Percentiles rank a stretch among this genome's conserved stretches.
phyloP scores from a whole-genome alignment of 2,797 vertebrate genomes.

The Chiloscyllium punctatum region DNA sequence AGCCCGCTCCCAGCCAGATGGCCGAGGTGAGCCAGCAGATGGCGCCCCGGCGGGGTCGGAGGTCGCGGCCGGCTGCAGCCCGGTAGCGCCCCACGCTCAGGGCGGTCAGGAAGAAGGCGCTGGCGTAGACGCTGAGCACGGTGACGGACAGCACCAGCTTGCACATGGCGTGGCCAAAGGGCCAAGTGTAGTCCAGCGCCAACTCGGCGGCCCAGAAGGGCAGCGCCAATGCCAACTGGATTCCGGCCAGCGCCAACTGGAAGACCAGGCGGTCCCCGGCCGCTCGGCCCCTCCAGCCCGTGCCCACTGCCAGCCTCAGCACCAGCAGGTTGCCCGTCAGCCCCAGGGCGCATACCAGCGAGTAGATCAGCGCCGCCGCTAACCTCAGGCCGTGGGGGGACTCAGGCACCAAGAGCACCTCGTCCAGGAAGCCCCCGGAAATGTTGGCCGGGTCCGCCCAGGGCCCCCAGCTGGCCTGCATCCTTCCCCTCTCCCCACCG shows the following conservation, averaged over 20 bases:
- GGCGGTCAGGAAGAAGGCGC: conserved; percentile 65
- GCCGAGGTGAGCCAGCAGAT: conserved; percentile 48
- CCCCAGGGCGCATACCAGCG: conserved; percentile 58
- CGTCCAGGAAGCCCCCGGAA: too few species aligned
- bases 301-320: conserved; percentile 57
- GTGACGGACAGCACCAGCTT: conserved; percentile 64
- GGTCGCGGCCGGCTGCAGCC: conserved; percentile 54
- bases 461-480: too few species aligned
- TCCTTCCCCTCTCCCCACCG: too few species aligned
- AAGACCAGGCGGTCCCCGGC: conserved; percentile 68
- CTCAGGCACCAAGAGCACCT: too few species aligned
- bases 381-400: too few species aligned
- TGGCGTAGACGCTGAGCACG: conserved; percentile 62
- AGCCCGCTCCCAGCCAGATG: conserved; percentile 56
- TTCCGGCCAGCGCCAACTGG: conserved; percentile 63
- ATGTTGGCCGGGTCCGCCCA: too few species aligned
- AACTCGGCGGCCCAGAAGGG: conserved; percentile 71
- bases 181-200: conserved; percentile 69
- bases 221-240: conserved; percentile 65
- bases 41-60: conserved; percentile 44
- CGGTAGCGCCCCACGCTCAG: conserved; percentile 66
- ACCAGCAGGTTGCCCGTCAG: conserved; percentile 66
- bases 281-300: conserved; percentile 43
- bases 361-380: conserved; percentile 49
- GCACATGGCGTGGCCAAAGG: conserved; percentile 62